Conservation (phyloP, 2,888 invertebrate species). For the Ophioninae sp. region DNA sequence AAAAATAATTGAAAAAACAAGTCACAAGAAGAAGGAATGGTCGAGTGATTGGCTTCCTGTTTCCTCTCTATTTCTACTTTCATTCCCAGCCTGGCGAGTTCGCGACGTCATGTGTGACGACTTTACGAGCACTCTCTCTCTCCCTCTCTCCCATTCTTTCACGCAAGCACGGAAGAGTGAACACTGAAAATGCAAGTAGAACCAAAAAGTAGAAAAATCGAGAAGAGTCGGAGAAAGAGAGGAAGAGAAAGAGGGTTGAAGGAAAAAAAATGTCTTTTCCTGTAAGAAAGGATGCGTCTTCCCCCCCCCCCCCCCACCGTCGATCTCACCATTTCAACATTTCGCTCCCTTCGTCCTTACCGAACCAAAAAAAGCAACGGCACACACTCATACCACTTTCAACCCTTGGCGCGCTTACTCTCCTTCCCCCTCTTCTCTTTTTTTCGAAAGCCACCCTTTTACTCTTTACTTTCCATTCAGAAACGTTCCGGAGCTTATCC, state of each 20-base stretch:
- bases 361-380: background rate
- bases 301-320: background rate
- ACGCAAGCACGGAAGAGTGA: constrained; percentile 2
- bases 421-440: constrained; percentile 1
- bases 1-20: background rate
- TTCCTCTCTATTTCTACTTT: constrained; percentile 20
- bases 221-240: constrained; percentile 10
- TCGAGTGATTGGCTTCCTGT: constrained; percentile 13
- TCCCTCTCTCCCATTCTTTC: constrained; percentile 4
- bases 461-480: constrained; percentile 19
- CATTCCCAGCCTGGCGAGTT: constrained; percentile 17
- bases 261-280: constrained; percentile 17
- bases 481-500: constrained; percentile 36
- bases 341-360: background rate
- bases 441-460: background rate
- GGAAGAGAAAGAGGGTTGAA: background rate
- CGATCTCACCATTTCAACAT: too few relatives aligned
- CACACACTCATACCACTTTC: constrained; percentile 5
- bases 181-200: constrained; percentile 53
- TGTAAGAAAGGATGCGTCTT: constrained; percentile 37
- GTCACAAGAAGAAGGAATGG: constrained; percentile 5
- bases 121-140: constrained; percentile 57
- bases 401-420: background rate
- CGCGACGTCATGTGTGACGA: constrained; percentile 48
- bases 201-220: constrained; percentile 42